A percentile compares a stretch with the other conserved stretches of the same genome.
Conservation (phyloP, 2,113 vertebrate species). For the Nothocercus julius region DNA sequence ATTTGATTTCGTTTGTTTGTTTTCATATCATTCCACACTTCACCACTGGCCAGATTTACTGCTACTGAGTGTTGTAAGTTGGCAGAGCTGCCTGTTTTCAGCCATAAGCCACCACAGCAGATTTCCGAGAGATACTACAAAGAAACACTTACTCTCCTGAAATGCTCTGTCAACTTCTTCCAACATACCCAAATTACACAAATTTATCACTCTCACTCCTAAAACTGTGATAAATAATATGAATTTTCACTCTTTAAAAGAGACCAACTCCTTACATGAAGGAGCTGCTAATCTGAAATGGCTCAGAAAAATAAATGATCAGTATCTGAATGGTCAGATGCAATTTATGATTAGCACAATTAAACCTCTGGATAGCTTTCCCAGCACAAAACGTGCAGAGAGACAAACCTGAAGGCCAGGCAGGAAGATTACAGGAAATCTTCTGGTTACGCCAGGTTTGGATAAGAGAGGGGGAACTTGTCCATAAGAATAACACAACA, state of each 20-base stretch:
- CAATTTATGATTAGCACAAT: neutral
- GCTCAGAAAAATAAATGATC: neutral
- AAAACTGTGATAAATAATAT: neutral
- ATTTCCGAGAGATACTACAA: neutral
- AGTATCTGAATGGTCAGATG: neutral
- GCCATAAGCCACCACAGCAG: neutral
- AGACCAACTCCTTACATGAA: neutral
- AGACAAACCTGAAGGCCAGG: neutral
- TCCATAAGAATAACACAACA: neutral
- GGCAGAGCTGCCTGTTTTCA: neutral
- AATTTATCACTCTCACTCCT: neutral
- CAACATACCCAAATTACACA: neutral
- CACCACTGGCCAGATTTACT: neutral
- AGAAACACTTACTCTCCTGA: neutral
- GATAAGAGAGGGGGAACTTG: neutral
- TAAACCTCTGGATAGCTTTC: neutral
- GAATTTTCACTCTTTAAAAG: neutral
- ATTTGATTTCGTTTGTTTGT: neutral
- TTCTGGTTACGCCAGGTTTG: neutral
- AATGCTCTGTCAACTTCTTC: neutral
- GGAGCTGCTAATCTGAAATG: neutral
- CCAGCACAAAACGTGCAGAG: neutral
- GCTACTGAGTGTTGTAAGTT: neutral
- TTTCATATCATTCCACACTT: neutral
- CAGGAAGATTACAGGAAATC: neutral